These are phyloP conservation scores for Poecile atricapillus DNA, from an alignment of 2,113 vertebrate species.

Conservation along the genomic window DNA sequence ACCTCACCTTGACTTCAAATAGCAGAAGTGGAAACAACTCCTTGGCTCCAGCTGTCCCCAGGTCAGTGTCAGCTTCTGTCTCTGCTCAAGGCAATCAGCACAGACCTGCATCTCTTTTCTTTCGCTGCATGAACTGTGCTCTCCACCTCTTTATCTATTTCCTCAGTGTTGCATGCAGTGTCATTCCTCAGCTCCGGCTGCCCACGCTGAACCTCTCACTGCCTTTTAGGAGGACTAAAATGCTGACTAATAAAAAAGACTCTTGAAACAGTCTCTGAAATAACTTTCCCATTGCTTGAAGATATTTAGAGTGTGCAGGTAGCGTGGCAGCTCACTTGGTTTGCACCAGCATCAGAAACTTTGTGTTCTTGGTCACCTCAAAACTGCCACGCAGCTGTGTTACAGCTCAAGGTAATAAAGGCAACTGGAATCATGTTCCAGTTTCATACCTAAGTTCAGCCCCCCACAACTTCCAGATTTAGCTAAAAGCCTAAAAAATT, in stretches of 20 bases:
- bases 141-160: constrained; percentile 69
- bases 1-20: background rate
- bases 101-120: constrained; percentile 70
- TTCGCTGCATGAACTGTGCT: constrained; percentile 72
- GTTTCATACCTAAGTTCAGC: background rate
- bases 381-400: background rate
- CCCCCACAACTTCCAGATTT: background rate
- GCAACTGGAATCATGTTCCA: background rate
- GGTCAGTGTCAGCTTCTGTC: constrained; percentile 80
- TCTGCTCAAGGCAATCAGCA: constrained; percentile 38
- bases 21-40: constrained; percentile 43
- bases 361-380: background rate
- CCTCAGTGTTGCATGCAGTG: constrained; percentile 72
- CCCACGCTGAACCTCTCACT: constrained; percentile 61
- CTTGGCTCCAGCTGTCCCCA: constrained; percentile 46
- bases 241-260: constrained; percentile 32
- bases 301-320: background rate
- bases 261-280: background rate
- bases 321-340: background rate
- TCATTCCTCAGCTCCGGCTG: constrained; percentile 63
- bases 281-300: background rate
- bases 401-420: background rate
- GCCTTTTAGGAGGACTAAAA: constrained; percentile 67
- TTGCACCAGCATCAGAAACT: background rate
- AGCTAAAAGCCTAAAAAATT: background rate